These are phyloP conservation scores for Oryzaephilus surinamensis DNA, from an alignment of 1,140 invertebrate species.

Conservation along the genomic window DNA sequence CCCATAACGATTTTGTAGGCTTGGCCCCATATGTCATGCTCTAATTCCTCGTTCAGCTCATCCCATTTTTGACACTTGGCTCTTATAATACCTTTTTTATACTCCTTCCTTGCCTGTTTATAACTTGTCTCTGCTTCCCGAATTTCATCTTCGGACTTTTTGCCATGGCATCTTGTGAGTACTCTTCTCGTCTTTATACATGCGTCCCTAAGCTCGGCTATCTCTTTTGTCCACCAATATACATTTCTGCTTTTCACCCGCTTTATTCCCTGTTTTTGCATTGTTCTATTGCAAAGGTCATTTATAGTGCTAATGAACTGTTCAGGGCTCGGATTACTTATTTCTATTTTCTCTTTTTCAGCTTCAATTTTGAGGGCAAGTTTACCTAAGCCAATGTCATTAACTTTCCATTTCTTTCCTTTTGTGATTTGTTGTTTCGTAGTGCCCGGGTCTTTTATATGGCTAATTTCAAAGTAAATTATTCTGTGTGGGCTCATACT, in stretches of 20 bases:
- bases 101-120: not conserved
- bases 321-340: too few species aligned
- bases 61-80: conserved; percentile 3
- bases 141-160: too few species aligned
- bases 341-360: not conserved
- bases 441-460: too few species aligned
- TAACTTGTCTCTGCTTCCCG: not conserved
- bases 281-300: too few species aligned
- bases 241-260: not conserved
- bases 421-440: too few species aligned
- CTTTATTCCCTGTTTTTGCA: not conserved
- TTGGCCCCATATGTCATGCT: conserved; percentile 10
- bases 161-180: not conserved
- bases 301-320: too few species aligned
- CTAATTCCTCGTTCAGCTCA: conserved; percentile 1
- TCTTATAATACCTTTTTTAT: conserved; percentile 1
- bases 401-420: too few species aligned
- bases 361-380: not conserved
- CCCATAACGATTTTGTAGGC: conserved; percentile 7
- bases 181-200: not conserved
- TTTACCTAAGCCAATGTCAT: too few species aligned
- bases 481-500: too few species aligned
- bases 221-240: not conserved
- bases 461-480: too few species aligned
- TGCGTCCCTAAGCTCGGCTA: not conserved